Evolutionary conservation across 2,797 vertebrate genomes (phyloP).

Genomic region (Triplophysa yarkandensis): DNA sequence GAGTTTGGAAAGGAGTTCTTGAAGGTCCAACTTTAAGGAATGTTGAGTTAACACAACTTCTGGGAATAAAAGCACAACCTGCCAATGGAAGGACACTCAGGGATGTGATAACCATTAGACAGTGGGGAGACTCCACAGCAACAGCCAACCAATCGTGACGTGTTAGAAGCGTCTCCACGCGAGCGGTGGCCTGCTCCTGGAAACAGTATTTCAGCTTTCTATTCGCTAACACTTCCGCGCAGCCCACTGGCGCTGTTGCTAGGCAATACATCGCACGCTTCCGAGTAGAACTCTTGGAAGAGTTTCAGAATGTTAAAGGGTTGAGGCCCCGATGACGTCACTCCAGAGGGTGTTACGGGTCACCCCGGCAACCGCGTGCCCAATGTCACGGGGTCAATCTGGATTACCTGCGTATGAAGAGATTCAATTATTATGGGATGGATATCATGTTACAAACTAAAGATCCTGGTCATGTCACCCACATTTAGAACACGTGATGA

Average conservation of each 20-base stretch:
- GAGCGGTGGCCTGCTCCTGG: conserved; percentile 82
- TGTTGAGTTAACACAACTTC: conserved; percentile 52
- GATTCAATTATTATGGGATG: too few relatives aligned
- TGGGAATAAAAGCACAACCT: conserved; percentile 53
- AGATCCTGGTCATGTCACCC: too few relatives aligned
- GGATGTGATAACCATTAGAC: conserved; percentile 60
- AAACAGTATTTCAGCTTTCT: conserved; percentile 82
- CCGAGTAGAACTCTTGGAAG: conserved; percentile 57
- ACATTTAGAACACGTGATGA: too few relatives aligned
- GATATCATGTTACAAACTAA: too few relatives aligned
- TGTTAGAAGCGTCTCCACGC: conserved; percentile 75
- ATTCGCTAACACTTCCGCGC: conserved; percentile 76
- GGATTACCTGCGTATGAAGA: too few relatives aligned
- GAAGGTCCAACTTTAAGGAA: conserved; percentile 36
- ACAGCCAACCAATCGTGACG: conserved; percentile 83
- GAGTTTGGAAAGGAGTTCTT: conserved; percentile 31
- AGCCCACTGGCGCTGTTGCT: conserved; percentile 81
- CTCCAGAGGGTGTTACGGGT: conserved; percentile 36
- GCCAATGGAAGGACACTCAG: conserved; percentile 55
- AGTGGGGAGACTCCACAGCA: conserved; percentile 80
- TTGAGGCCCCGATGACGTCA: conserved; percentile 48
- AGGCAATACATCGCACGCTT: conserved; percentile 75
- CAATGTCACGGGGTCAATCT: not conserved
- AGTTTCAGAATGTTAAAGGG: conserved; percentile 56
- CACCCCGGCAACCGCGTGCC: conserved; percentile 1